Evolutionary conservation across 2,113 vertebrate species (phyloP), one percentile per base, ranked within the genome.

Genomic region (Steatornis caripensis): DNA sequence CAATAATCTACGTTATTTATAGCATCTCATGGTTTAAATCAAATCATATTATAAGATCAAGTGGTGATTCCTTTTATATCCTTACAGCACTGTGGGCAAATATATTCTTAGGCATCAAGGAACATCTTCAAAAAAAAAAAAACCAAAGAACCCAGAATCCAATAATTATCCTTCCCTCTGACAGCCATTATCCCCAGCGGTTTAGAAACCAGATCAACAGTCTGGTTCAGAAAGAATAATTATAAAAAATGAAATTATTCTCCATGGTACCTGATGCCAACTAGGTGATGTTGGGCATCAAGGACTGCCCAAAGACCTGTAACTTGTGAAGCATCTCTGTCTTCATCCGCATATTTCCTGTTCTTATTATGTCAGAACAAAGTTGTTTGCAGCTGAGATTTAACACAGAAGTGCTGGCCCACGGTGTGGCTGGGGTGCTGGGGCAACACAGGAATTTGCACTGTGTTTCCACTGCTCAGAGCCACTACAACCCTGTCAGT

Each of bases 351-450:
- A 12, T 64, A 45, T 49, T 88, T 78, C 43, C 49, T 27, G 4
- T 48, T 60, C 45, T 78, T 54, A 49, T 18, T 19, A 43, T 15
- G n/a, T 20, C 18, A 46, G 11, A 62, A 48, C 6, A 0, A 78
- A 89, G 20, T 8, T 45, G 62, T 58, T 77, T 77, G 65, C 54
- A 69, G 76, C 54, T 77, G 3, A 1, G 43, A 30, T 69, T 34
- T 37, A 24, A 36, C 60, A 18, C 29, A n/a, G 39, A 41, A 79
- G 27, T 51, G 58, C 48, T 69, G 34, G 29, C 70, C 29, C 14
- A 18, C 0, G 2, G 58, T 1, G 0, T 15, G 45, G 45, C 11
- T 49, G 87, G 37, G n/a, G 14, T 18, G 17, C 11, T 64, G 54
- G 4, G 18, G 15, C 36, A 79, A 4, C 15, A 29, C 39, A 39